These are phyloP conservation scores for Sardina pilchardus DNA, from an alignment of 2,113 vertebrate species.

Conservation along the genomic window DNA sequence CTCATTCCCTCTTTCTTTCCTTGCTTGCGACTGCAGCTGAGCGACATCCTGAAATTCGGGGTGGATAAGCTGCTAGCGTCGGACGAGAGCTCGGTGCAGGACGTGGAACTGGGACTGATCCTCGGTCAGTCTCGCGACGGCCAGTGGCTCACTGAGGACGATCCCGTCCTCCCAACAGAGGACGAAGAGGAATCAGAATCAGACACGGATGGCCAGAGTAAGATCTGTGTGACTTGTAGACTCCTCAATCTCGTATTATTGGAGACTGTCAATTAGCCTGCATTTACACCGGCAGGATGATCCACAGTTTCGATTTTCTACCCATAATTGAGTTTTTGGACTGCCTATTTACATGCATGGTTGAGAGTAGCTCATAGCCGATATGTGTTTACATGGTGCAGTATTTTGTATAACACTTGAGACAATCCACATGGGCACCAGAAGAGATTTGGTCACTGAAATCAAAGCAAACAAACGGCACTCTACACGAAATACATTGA, in stretches of 20 bases:
- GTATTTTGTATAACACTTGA: no score
- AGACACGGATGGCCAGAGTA: slow-evolving; percentile 60
- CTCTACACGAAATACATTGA: no score
- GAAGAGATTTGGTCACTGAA: no score
- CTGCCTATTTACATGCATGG: no score
- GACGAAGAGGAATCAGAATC: slow-evolving; percentile 43
- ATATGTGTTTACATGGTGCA: no score
- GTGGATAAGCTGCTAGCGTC: slow-evolving; percentile 86
- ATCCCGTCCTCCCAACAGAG: slow-evolving; percentile 32
- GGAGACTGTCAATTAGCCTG: no score
- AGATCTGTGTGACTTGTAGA: background rate
- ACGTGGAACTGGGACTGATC: slow-evolving; percentile 79
- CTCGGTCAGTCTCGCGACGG: slow-evolving; percentile 78
- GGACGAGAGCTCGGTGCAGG: slow-evolving; percentile 79
- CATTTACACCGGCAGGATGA: no score
- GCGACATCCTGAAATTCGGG: slow-evolving; percentile 90
- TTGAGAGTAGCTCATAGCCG: no score
- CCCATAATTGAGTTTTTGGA: no score
- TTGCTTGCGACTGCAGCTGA: slow-evolving; percentile 67
- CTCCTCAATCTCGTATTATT: background rate
- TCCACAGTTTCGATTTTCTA: no score
- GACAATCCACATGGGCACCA: no score
- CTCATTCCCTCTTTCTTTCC: background rate
- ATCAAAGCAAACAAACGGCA: no score
- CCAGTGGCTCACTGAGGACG: slow-evolving; percentile 74